Evolutionary conservation across 2,113 vertebrate genomes (phyloP).

Genomic region (Strix uralensis): DNA sequence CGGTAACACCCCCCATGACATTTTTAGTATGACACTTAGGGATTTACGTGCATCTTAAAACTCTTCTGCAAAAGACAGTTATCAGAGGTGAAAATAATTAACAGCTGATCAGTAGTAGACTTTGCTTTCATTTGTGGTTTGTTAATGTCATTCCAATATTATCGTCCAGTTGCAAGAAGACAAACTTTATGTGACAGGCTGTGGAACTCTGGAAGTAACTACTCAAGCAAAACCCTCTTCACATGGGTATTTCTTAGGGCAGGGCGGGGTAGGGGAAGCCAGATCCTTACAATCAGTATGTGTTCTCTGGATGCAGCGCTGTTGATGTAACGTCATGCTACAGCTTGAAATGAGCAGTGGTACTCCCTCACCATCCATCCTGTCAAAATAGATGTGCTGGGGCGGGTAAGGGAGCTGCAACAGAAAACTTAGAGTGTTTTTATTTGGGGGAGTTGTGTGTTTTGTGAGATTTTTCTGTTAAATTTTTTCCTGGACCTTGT

Average conservation of each 20-base stretch:
- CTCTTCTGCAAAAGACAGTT: not conserved
- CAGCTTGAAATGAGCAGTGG: not conserved
- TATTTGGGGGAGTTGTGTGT: not conserved
- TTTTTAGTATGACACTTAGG: not conserved
- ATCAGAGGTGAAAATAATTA: not conserved
- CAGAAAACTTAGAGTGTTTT: not conserved
- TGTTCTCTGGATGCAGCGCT: not conserved
- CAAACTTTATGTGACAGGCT: not conserved
- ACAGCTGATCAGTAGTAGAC: not conserved
- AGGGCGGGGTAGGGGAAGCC: not conserved
- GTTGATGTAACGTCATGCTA: not conserved
- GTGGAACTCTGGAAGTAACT: not conserved
- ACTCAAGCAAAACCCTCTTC: not conserved
- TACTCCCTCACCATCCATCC: not conserved
- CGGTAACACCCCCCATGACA: not conserved
- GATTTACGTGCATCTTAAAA: not conserved
- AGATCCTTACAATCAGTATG: not conserved
- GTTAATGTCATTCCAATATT: not conserved
- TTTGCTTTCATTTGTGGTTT: not conserved
- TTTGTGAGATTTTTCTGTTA: not conserved
- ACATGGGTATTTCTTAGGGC: accelerated
- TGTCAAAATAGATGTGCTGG: not conserved
- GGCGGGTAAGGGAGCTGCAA: not conserved
- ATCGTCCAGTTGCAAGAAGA: not conserved
- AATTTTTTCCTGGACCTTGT: not conserved